Base-by-base conservation (phyloP, 64 coral and sea anemone species). In the Catalaphyllia jardinei region DNA sequence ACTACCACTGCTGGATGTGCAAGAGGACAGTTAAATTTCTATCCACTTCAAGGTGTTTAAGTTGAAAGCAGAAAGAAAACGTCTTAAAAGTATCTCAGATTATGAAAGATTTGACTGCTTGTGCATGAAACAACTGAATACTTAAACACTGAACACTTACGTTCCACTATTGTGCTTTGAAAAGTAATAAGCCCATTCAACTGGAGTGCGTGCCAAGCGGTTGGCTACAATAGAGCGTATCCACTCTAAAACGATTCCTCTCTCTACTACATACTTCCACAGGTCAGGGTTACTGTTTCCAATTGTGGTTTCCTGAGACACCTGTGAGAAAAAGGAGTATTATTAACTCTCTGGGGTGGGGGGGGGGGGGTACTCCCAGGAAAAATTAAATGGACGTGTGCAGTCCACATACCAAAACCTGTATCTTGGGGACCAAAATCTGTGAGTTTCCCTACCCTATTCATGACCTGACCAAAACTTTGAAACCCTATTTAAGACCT, bases 81-180 rank as follows among this genome's bases (percentile, higher is more conserved):
- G 42, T 46, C 42, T 46, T 1, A 57, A 57, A 12, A 15, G 10
- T 16, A 9, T 57, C 54, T 57, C 54, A 57, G 54, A 57, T 57
- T 57, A 57, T 2, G 54, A 9, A 15, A 57, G 10, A 8, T 46
- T 46, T 46, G 42, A 46, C 42, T 46, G 7, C 7, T 46, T 46
- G 42, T 6, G 5, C 42, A 46, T 46, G 42, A 46, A 46, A 46
- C 4, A 46, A 46, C 42, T 46, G 42, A 46, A 46, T 7, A 46
- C 42, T 46, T 46, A 5, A 46, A 71, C 30, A 13, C 11, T 9
- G 42, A 59, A 30, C 13, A 94, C 94, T 95, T 89, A 99, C 97
- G 97, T 99, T 91, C 97, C 97, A 95, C 97, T 99, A 75, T 99
- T 99, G 76, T 88, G 90, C 38, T 31, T 86, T 55, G 91, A 91